phyloP scores from a whole-genome alignment of 2,888 invertebrate genomes.

The Caenorhabditis doughertyi region DNA sequence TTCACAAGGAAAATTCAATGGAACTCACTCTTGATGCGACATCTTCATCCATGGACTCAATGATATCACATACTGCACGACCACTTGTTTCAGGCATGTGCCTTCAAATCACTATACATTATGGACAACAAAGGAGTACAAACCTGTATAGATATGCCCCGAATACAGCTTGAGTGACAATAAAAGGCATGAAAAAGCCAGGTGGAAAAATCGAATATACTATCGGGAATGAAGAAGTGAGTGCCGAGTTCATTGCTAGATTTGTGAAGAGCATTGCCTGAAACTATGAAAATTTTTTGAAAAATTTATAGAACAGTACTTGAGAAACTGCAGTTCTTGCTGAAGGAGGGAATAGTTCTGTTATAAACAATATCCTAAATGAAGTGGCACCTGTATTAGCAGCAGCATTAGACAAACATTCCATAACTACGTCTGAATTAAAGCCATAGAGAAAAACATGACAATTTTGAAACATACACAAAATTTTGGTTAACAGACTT shows the following conservation, averaged over 20 bases:
- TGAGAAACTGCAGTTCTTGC: slow-evolving; percentile 14
- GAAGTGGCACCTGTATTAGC: not conserved
- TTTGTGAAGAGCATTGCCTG: slow-evolving; percentile 40
- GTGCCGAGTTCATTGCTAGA: slow-evolving; percentile 25
- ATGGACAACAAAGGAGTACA: not conserved
- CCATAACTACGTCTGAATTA: not conserved
- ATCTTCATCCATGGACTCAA: slow-evolving; percentile 15
- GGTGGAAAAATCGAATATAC: slow-evolving; percentile 50
- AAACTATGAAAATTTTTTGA: too few relatives aligned
- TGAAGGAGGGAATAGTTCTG: slow-evolving; percentile 16
- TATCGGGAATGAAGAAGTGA: slow-evolving; percentile 42
- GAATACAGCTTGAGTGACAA: slow-evolving; percentile 35
- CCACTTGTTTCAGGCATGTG: slow-evolving; percentile 19
- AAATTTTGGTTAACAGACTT: slow-evolving; percentile 5
- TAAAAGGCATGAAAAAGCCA: slow-evolving; percentile 43
- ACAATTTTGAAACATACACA: not conserved
- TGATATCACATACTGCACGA: slow-evolving; percentile 17
- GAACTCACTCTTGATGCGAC: slow-evolving; percentile 11
- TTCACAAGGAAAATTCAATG: not conserved
- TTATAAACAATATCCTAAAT: not conserved
- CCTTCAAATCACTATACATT: not conserved
- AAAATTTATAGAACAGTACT: not conserved
- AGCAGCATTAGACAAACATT: not conserved
- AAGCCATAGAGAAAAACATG: not conserved
- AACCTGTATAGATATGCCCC: slow-evolving; percentile 20